These are phyloP conservation scores for Dynastes grantii DNA, from an alignment of 2,888 invertebrate species.

Conservation along the genomic window DNA sequence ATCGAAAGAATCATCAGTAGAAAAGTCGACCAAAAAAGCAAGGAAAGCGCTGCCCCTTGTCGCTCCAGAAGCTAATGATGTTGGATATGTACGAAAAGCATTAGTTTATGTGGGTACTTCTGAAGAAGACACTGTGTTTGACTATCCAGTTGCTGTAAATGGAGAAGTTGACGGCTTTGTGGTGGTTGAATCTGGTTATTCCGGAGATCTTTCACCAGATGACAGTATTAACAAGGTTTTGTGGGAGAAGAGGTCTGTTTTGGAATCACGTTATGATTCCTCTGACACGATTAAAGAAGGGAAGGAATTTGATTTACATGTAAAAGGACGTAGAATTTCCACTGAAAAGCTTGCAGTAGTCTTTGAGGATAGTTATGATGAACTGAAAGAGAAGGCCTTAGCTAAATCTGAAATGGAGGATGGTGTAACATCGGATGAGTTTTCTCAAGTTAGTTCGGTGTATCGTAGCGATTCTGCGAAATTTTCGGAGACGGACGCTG, in stretches of 20 bases:
- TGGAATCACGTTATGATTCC: not conserved
- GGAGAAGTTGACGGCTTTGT: not conserved
- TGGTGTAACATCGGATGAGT: conserved; percentile 56
- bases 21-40: not conserved
- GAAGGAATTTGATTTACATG: not conserved
- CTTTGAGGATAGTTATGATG: conserved; percentile 34
- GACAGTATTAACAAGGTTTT: conserved; percentile 9
- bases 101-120: too few relatives aligned
- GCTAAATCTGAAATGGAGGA: conserved; percentile 40
- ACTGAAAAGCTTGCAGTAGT: conserved; percentile 37
- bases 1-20: conserved; percentile 6
- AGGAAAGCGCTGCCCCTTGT: not conserved
- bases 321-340: conserved; percentile 8
- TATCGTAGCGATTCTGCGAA: conserved; percentile 62
- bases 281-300: not conserved
- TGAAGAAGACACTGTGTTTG: too few relatives aligned
- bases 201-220: conserved; percentile 23
- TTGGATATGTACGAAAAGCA: too few relatives aligned
- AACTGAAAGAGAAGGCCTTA: conserved; percentile 17
- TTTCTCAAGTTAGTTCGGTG: conserved; percentile 57
- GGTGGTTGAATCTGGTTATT: not conserved
- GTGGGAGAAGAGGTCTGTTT: not conserved
- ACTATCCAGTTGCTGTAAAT: not conserved
- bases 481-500: conserved; percentile 65
- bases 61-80: not conserved